Evolutionary conservation across 2,888 invertebrate genomes (phyloP).

Genomic region (Dolichomitus sp.): DNA sequence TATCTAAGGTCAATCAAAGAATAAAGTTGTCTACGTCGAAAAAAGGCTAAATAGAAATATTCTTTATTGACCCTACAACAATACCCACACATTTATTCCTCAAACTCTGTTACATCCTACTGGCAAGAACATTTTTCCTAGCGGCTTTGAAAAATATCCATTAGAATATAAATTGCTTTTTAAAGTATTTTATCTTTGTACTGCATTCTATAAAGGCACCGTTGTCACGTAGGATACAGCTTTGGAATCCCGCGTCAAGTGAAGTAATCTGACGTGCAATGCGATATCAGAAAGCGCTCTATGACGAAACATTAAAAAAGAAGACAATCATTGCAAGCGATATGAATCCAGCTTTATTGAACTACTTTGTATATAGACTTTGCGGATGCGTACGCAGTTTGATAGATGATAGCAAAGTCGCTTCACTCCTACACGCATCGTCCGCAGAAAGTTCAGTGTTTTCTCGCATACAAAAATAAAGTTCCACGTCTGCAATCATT

Average conservation of each 20-base stretch:
- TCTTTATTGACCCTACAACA: neutral
- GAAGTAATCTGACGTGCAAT: neutral
- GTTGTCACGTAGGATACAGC: neutral
- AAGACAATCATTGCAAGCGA: slow-evolving; percentile 1
- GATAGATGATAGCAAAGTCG: neutral
- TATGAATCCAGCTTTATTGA: slow-evolving; percentile 10
- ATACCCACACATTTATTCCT: neutral
- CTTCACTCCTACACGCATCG: neutral
- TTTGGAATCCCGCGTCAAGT: too few species aligned
- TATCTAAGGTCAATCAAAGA: neutral
- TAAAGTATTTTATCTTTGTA: neutral
- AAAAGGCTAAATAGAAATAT: neutral
- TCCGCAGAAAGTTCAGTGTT: slow-evolving; percentile 4
- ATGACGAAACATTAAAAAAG: neutral
- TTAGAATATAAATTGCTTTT: neutral
- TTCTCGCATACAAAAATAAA: neutral
- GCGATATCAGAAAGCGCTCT: neutral
- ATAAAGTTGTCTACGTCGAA: neutral
- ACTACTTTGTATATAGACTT: neutral
- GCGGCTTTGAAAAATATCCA: neutral
- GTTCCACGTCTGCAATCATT: neutral
- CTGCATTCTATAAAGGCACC: neutral
- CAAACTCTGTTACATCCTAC: neutral
- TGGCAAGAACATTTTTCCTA: neutral
- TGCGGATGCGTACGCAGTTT: neutral